Percentiles rank a stretch among this genome's conserved stretches.
Conservation (phyloP, 2,113 vertebrate genomes). For the Poicephalus meyeri region DNA sequence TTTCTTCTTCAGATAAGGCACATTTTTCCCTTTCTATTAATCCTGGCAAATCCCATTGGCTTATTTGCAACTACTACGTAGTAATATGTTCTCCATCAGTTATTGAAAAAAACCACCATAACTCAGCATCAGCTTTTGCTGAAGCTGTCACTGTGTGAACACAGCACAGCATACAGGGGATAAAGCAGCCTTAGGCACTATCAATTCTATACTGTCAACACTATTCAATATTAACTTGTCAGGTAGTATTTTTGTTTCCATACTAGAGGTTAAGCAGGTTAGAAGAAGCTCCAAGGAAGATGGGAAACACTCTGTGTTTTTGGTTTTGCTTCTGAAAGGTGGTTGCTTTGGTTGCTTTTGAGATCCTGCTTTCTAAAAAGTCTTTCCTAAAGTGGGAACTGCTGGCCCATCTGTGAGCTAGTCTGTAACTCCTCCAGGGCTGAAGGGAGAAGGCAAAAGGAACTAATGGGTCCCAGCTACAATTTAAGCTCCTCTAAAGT, state of each 20-base stretch:
- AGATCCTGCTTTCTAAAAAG: neutral
- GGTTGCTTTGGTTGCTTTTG: neutral
- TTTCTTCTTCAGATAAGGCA: neutral
- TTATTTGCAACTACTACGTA: neutral
- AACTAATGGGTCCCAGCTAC: neutral
- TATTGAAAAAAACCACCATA: neutral
- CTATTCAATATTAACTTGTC: neutral
- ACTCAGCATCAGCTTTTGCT: neutral
- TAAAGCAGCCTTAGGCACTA: neutral
- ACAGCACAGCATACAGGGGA: neutral
- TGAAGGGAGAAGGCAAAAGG: neutral
- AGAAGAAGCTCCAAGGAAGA: neutral
- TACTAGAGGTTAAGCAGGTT: neutral
- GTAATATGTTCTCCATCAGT: neutral
- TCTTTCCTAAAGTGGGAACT: neutral
- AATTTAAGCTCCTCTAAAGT: neutral
- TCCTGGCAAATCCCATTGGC: neutral
- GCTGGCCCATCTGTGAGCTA: neutral
- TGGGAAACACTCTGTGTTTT: neutral
- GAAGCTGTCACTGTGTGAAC: neutral
- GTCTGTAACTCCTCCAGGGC: neutral
- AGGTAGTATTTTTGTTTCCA: neutral
- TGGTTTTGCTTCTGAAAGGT: neutral
- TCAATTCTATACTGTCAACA: neutral
- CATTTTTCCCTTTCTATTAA: neutral